Base-by-base conservation (phyloP, 2,797 vertebrate species). In the Sebastiscus albofasciatus region DNA sequence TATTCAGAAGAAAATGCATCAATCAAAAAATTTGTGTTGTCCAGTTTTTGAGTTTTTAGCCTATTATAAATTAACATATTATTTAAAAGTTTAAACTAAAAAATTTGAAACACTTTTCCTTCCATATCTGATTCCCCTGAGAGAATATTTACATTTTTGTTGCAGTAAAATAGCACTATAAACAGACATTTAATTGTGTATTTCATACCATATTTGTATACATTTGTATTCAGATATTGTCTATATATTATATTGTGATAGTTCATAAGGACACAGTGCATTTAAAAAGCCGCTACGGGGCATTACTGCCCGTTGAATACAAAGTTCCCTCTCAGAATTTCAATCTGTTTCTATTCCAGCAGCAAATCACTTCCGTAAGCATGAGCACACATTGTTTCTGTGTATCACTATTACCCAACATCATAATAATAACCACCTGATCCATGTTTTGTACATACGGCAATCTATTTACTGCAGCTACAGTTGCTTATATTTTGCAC, bases 401-500 rank as follows among this genome's bases (percentile, higher is more conserved):
- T 56, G 22, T 69, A 58, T 72, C 66, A 59, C 76, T 18, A 20
- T 59, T 72, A n/a, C 36, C 26, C 18, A 26, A 75, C 29, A 49
- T 13, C 3, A 2, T 36, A 54, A 72, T 34, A 52, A 72, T 61
- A 72, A 31, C 18, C 31, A 20, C n/a, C 55, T 29, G 39, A 78
- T 55, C 58, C 27, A 75, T 77, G 76, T 85, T 83, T 71, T 84
- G 61, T 60, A 86, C 65, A 82, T 69, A 69, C 7, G 34, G 22
- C 3, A 24, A 34, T 75, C 73, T 76, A 20, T 82, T 86, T 72
- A 77, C 59, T 49, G 29, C 66, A 77, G 29, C 54, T 13, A 24
- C 70, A 59, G 22, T 6, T 1, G 9, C 42, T 69, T 55, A 12
- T 39, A 59, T 42, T 54, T 67, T 49, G 27, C 52, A 46, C 73